phyloP scores from a whole-genome alignment of 2,888 invertebrate species.

The Mongoloraphidia duomilia region DNA sequence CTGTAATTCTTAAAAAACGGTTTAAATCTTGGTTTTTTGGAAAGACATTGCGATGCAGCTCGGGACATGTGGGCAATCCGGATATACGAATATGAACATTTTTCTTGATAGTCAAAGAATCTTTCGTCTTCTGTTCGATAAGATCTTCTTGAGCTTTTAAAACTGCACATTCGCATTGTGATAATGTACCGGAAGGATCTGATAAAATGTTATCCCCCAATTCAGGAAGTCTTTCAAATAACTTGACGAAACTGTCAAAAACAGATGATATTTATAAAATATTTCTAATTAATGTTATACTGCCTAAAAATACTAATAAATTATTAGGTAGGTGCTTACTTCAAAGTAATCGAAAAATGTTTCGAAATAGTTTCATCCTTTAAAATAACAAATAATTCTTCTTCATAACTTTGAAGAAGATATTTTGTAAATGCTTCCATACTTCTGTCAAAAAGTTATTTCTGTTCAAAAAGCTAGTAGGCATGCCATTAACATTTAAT shows the following conservation, averaged over 20 bases:
- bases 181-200: constrained; percentile 44
- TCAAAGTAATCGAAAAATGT: constrained; percentile 51
- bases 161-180: constrained; percentile 46
- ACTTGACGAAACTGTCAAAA: constrained; percentile 47
- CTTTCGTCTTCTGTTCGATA: constrained; percentile 23
- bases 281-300: not conserved
- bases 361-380: constrained; percentile 40
- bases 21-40: constrained; percentile 58
- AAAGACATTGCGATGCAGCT: constrained; percentile 46
- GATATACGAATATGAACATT: constrained; percentile 53
- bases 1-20: constrained; percentile 58
- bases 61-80: constrained; percentile 54
- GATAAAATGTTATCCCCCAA: constrained; percentile 52
- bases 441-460: no score
- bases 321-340: constrained; percentile 36
- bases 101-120: constrained; percentile 34
- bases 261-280: no score
- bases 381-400: constrained; percentile 47
- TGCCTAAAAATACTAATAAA: constrained; percentile 7
- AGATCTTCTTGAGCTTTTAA: constrained; percentile 44
- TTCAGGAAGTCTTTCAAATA: constrained; percentile 53
- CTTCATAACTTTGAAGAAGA: constrained; percentile 41
- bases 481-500: no score
- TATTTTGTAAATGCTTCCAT: constrained; percentile 30
- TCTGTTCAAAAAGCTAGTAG: no score